Evolutionary conservation across 2,797 vertebrate species (phyloP), one percentile per base, ranked within the genome.

Genomic region (Sebastes taczanowskii): DNA sequence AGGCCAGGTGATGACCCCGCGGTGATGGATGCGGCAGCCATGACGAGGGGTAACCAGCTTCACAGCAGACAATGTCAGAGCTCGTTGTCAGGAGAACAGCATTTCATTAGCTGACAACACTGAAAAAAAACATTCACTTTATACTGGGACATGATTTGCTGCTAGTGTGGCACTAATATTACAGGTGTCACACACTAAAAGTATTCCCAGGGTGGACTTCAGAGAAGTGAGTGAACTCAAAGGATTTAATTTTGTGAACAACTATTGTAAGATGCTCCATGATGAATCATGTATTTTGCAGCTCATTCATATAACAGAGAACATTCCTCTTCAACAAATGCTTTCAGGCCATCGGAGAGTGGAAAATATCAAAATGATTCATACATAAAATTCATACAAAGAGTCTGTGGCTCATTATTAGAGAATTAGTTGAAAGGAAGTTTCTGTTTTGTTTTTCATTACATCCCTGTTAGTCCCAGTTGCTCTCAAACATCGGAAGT

Each of bases 11-110:
- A 88, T 86, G 93, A 91, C 94, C 92, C 90, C 68, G 77, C 23
- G 42, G 71, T 95, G 95, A 95, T 92, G 89, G 89, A 95, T 95
- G 91, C 83, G 87, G 84, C 88, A 81, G 85, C 78, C 77, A 85
- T 87, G 90, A 87, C 84, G 35, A 86, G 70, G 71, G 84, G 76
- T 77, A 89, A 91, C 77, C 85, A 78, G 78, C 80, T 80, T 89
- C 72, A 65, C 38, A 85, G 80, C 70, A 87, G 59, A 71, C 73
- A 78, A 77, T 75, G 80, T 86, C 73, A 79, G 71, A 78, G 35
- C 71, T 53, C 38, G 42, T 79, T 78, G 38, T 83, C 73, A 69
- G 35, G 56, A 72, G 25, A 73, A 52, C 32, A 71, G 55, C 63
- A 34, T 80, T 81, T 78, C n/a, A 74, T 38, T 25, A 18, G 60